phyloP scores from a whole-genome alignment of 2,888 invertebrate species.

The Hypomecis punctinalis region DNA sequence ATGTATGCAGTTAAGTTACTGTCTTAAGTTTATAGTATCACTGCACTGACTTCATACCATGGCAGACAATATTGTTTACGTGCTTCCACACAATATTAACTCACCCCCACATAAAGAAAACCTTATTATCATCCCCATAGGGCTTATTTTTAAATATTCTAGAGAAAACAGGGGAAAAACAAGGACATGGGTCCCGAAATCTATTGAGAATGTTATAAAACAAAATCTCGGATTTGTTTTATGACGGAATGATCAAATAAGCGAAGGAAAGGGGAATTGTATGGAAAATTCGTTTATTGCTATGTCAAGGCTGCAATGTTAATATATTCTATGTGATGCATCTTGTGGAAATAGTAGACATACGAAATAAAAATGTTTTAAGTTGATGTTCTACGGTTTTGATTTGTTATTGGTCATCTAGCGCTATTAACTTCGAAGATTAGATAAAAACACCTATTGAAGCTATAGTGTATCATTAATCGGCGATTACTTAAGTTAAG shows the following conservation, averaged over 20 bases:
- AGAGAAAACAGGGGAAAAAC: conserved; percentile 33
- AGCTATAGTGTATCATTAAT: no score
- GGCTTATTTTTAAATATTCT: conserved; percentile 10
- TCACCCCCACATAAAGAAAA: conserved; percentile 19
- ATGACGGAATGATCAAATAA: conserved; percentile 46
- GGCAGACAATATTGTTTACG: conserved; percentile 47
- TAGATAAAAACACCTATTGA: no score
- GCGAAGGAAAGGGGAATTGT: conserved; percentile 21
- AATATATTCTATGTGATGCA: background rate
- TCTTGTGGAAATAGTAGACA: no score
- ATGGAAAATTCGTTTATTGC: conserved; percentile 27
- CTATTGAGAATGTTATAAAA: conserved; percentile 43
- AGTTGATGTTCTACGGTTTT: no score
- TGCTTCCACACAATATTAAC: conserved; percentile 41
- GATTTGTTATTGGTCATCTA: no score
- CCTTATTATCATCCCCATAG: conserved; percentile 7
- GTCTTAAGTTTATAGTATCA: background rate
- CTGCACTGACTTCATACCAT: conserved; percentile 35
- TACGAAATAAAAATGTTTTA: no score
- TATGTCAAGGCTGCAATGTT: conserved; percentile 23
- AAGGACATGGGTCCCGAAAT: conserved; percentile 36
- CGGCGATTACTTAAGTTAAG: no score
- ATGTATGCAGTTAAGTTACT: conserved; percentile 5
- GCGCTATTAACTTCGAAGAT: no score
- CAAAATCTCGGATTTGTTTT: conserved; percentile 46